A percentile compares a stretch with the other conserved stretches of the same genome.
phyloP scores from a whole-genome alignment of 2,797 vertebrate species.

The Helarctos malayanus region DNA sequence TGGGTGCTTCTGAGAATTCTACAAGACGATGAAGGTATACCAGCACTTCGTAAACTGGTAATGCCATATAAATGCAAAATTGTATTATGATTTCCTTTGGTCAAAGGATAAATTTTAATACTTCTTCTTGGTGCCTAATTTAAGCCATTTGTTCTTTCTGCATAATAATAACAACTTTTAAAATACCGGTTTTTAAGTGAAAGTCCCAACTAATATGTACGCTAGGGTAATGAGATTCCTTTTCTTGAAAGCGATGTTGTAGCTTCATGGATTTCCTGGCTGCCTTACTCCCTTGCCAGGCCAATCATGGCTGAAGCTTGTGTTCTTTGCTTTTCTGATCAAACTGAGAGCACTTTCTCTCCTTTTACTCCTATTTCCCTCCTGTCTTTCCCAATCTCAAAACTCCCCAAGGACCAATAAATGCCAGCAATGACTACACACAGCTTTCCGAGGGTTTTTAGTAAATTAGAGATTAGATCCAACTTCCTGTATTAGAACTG shows the following conservation, averaged over 20 bases:
- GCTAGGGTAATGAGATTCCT: not conserved
- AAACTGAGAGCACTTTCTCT: conserved; percentile 75
- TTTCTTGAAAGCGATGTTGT: not conserved
- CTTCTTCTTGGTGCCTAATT: conserved; percentile 7
- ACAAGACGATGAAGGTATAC: not conserved
- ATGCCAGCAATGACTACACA: conserved; percentile 87
- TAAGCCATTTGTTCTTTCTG: not conserved
- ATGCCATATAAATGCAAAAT: not conserved
- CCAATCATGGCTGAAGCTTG: conserved; percentile 52
- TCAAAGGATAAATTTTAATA: not conserved
- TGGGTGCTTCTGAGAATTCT: not conserved
- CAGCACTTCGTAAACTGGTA: not conserved
- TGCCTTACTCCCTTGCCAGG: not conserved
- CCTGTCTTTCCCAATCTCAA: not conserved
- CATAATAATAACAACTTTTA: not conserved
- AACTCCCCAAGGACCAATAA: conserved; percentile 86
- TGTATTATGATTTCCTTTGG: not conserved
- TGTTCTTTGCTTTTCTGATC: conserved; percentile 83
- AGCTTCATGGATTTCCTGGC: conserved; percentile 29
- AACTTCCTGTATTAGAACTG: conserved; percentile 86
- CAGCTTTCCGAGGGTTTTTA: conserved; percentile 83
- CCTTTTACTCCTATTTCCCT: conserved; percentile 57
- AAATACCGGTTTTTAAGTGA: not conserved
- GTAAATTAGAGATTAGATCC: conserved; percentile 87
- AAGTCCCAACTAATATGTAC: not conserved